Base-by-base conservation (phyloP, 2,888 invertebrate genomes). In the Plebejus anna region DNA sequence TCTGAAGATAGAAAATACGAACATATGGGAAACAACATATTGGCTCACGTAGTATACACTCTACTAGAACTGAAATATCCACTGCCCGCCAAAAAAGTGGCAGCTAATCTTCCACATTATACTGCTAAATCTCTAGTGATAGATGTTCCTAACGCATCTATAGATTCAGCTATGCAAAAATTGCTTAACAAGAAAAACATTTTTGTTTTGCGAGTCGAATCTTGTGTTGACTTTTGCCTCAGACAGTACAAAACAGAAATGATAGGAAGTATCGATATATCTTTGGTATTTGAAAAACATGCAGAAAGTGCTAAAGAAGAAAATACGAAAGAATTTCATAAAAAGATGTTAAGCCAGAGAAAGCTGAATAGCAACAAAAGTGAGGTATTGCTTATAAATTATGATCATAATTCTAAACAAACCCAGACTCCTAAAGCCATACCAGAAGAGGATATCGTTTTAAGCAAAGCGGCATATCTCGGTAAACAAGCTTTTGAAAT, bases 391-490 rank as follows among this genome's bases (percentile, higher is more conserved):
- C 1, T 16, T 22, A 51, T 13, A 13, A 51, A 51, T 4, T 28
- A 42, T 9, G 11, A 73, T 55, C 32, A 32, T 16, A 93, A 92
- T 81, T 82, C 86, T 38, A 95, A 95, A 84, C 89, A 91, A 82
- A 94, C 94, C 0, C 96, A 96, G 88, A 96, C 96, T 16, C 95
- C 96, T 36, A 94, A 92, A 83, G 87, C 90, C 4, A 92, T 95
- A 80, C 96, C 96, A 1, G 93, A 94, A 82, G 95, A 95, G 83
- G 94, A 95, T 80, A 89, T 94, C n/a, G 82, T 81, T 55, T 84
- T 96, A 55, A 94, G 95, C 4, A 75, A 84, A 47, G 80, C 92
- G 70, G 96, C 95, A 5, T 90, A 90, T 75, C 84, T 95, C 66
- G 96, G 96, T 1, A 92, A 91, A 84, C 90, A 94, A 82, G 93